phyloP scores from a whole-genome alignment of 2,113 vertebrate genomes.

The Pachyramphus minor region DNA sequence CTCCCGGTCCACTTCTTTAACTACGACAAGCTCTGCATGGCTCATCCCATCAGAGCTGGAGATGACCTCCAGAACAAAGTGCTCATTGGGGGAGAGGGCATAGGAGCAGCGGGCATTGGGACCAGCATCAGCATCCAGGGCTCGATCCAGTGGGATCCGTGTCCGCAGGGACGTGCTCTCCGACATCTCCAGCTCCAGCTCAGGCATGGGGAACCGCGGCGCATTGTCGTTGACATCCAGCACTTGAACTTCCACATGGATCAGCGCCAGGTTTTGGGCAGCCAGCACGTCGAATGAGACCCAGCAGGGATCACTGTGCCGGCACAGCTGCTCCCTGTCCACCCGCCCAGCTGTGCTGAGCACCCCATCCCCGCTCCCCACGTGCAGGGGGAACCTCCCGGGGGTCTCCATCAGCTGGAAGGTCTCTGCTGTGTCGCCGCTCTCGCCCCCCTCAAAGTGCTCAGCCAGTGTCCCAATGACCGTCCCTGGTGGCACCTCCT shows the following conservation, averaged over 20 bases:
- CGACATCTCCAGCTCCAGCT: constrained; percentile 90
- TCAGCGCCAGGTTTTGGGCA: constrained; percentile 71
- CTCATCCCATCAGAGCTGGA: constrained; percentile 75
- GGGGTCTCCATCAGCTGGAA: constrained; percentile 86
- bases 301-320: constrained; percentile 80
- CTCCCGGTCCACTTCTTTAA: constrained; percentile 89
- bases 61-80: constrained; percentile 85
- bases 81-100: constrained; percentile 79
- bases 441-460: constrained; percentile 75
- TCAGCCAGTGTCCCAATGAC: constrained; percentile 80
- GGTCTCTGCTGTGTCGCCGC: constrained; percentile 48
- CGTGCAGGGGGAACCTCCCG: constrained; percentile 73
- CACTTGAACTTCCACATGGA: constrained; percentile 84
- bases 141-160: constrained; percentile 86
- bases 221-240: constrained; percentile 89
- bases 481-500: constrained; percentile 84
- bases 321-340: constrained; percentile 89
- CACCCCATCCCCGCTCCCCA: constrained; percentile 75
- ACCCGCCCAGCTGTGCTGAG: constrained; percentile 80
- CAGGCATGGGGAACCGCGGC: constrained; percentile 78
- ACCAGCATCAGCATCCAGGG: constrained; percentile 82
- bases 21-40: constrained; percentile 83
- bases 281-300: constrained; percentile 85
- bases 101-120: constrained; percentile 83
- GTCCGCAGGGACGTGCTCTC: constrained; percentile 81